Conservation (phyloP, 2,888 invertebrate genomes). For the Coelinius sp. region DNA sequence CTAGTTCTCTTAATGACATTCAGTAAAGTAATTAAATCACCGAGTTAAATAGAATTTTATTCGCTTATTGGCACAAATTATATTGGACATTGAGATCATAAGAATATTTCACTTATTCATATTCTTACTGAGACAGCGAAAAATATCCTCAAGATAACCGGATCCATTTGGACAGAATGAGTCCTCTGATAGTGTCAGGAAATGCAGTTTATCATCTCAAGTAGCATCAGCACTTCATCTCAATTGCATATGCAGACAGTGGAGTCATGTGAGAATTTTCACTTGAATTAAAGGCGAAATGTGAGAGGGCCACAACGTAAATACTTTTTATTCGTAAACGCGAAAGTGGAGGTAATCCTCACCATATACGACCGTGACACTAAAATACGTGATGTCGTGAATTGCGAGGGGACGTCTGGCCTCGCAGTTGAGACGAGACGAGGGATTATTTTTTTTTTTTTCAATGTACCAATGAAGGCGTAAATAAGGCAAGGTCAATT, state of each 20-base stretch:
- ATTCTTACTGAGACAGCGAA: background rate
- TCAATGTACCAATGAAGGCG: slow-evolving; percentile 24
- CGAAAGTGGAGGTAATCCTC: slow-evolving; percentile 42
- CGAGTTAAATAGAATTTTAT: background rate
- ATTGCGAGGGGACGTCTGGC: slow-evolving; percentile 6
- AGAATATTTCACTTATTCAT: background rate
- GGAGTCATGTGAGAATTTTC: slow-evolving; percentile 58
- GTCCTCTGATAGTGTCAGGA: slow-evolving; percentile 7
- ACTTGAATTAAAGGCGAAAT: background rate
- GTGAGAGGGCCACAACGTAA: slow-evolving; percentile 10
- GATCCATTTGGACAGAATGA: background rate
- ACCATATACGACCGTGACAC: slow-evolving; percentile 57
- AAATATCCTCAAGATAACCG: background rate
- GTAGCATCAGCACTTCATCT: slow-evolving; percentile 29
- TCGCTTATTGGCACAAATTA: background rate
- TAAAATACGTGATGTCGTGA: slow-evolving; percentile 47
- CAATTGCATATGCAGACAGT: slow-evolving; percentile 58
- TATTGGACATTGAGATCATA: background rate
- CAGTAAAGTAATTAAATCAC: too few relatives aligned
- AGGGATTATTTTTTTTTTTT: slow-evolving; percentile 16
- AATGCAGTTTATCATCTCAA: slow-evolving; percentile 32
- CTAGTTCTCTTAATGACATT: too few relatives aligned
- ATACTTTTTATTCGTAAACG: slow-evolving; percentile 13
- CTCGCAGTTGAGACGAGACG: slow-evolving; percentile 15
- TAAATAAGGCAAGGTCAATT: slow-evolving; percentile 32